Conservation (phyloP, 2,888 invertebrate species). For the Pecten maximus region DNA sequence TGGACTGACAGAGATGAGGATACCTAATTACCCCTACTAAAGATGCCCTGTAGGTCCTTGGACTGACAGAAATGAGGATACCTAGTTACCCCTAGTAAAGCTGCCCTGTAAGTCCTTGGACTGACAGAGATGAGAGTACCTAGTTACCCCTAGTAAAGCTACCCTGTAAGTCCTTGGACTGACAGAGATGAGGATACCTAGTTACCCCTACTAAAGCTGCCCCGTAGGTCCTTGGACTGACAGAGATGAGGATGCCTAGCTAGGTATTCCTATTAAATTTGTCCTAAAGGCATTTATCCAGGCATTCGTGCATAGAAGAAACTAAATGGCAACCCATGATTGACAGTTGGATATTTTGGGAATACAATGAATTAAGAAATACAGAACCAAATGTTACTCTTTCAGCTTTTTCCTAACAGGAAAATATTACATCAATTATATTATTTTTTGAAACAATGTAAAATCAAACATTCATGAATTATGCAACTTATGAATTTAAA, state of each 20-base stretch:
- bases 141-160: background rate
- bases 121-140: background rate
- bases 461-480: conserved; percentile 1
- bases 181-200: background rate
- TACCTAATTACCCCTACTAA: background rate
- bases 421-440: background rate
- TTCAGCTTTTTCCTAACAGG: background rate
- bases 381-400: background rate
- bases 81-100: background rate
- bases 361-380: background rate
- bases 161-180: background rate
- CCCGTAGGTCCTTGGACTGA: too few species aligned
- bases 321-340: background rate
- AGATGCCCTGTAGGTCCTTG: background rate
- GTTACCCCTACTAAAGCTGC: background rate
- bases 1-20: background rate
- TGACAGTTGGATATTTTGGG: background rate
- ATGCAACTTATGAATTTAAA: background rate
- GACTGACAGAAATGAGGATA: background rate
- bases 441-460: background rate
- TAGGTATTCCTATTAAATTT: background rate
- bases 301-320: background rate
- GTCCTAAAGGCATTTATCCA: background rate
- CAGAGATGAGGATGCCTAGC: too few species aligned
- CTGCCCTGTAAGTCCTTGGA: background rate